Evolutionary conservation across 2,113 vertebrate species (phyloP).

Genomic region (Engystomops pustulosus): DNA sequence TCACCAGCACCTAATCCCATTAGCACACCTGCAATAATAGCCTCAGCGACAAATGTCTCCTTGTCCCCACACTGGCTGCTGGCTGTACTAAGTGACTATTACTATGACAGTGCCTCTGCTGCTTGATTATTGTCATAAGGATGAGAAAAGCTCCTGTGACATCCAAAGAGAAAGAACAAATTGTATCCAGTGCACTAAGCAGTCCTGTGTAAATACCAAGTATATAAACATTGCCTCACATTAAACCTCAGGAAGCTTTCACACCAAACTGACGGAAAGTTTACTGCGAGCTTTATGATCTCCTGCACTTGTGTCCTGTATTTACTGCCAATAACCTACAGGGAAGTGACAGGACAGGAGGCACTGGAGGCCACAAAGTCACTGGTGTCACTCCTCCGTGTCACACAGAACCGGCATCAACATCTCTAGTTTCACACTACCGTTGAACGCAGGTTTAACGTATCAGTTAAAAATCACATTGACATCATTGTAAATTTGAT

Average conservation of each 20-base stretch:
- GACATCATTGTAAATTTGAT: too few species aligned
- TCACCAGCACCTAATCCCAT: constrained; percentile 73
- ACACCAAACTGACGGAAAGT: constrained; percentile 3
- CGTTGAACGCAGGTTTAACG: too few species aligned
- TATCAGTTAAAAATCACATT: too few species aligned
- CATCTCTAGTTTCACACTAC: too few species aligned
- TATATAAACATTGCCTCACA: neutral
- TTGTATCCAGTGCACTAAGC: constrained; percentile 1
- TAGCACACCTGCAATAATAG: constrained; percentile 83
- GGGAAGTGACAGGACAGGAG: neutral
- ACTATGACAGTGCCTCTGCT: constrained; percentile 15
- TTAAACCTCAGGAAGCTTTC: neutral
- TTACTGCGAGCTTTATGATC: neutral
- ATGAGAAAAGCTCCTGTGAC: constrained; percentile 23
- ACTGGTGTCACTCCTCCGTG: neutral
- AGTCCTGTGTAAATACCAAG: constrained; percentile 4
- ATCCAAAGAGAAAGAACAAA: constrained; percentile 34
- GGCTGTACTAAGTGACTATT: constrained; percentile 37
- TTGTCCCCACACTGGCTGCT: constrained; percentile 11
- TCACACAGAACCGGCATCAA: too few species aligned
- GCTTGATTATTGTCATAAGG: constrained; percentile 17
- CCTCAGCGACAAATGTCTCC: constrained; percentile 68
- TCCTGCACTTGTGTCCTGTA: neutral
- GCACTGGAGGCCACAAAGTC: neutral
- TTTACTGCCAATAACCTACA: neutral